Evolutionary conservation across 2,888 invertebrate genomes (phyloP).

Genomic region (Meteorus colon): DNA sequence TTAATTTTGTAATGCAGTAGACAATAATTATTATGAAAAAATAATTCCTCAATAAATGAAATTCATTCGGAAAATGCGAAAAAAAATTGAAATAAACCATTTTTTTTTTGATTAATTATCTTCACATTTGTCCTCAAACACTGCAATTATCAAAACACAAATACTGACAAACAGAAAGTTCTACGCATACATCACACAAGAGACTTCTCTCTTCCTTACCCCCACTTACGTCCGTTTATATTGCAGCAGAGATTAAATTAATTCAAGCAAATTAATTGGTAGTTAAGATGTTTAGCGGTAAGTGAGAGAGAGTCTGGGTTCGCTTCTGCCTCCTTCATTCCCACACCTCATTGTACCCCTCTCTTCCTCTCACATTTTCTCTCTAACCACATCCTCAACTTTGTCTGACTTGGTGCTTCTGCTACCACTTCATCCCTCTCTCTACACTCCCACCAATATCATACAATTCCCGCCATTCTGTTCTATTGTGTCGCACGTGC

Average conservation of each 20-base stretch:
- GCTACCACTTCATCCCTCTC: constrained; percentile 28
- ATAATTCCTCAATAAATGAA: too few species aligned
- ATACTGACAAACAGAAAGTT: constrained; percentile 6
- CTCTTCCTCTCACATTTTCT: constrained; percentile 25
- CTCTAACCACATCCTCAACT: background rate
- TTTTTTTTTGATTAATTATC: too few species aligned
- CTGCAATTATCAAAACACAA: background rate
- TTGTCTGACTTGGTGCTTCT: constrained; percentile 15
- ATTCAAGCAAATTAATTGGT: constrained; percentile 68
- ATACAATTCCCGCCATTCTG: background rate
- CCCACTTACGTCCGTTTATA: constrained; percentile 61
- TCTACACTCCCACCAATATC: background rate
- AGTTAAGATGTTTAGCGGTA: constrained; percentile 68
- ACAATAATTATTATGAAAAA: too few species aligned
- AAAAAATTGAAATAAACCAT: too few species aligned
- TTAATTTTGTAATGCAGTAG: too few species aligned
- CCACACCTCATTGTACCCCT: constrained; percentile 28
- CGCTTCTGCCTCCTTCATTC: constrained; percentile 48
- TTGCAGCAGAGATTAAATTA: constrained; percentile 67
- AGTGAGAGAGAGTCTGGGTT: constrained; percentile 64
- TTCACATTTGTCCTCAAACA: too few species aligned
- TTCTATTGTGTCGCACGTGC: background rate
- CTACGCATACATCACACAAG: background rate
- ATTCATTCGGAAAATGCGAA: too few species aligned
- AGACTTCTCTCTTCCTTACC: background rate